These are phyloP conservation scores for Phenganax stokvisi DNA, from an alignment of 92 coral and sea anemone species.

Conservation along the genomic window DNA sequence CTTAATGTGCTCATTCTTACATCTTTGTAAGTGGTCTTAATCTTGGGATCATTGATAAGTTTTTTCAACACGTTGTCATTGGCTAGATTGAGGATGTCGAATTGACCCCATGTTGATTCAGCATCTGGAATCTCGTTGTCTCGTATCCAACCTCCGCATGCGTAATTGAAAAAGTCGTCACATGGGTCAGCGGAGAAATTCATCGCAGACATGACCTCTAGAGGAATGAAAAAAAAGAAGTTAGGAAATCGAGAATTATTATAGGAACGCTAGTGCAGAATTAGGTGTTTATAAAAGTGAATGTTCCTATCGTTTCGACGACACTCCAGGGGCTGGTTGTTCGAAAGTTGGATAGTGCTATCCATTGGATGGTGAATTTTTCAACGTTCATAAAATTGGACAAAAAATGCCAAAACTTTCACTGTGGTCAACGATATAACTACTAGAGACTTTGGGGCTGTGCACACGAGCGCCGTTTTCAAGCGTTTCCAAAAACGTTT, in stretches of 20 bases:
- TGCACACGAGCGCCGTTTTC: too few species aligned
- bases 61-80: constrained; percentile 65
- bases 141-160: constrained; percentile 85
- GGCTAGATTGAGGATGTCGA: constrained; percentile 57
- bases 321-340: too few species aligned
- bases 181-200: constrained; percentile 75
- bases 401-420: too few species aligned
- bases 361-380: too few species aligned
- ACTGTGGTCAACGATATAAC: too few species aligned
- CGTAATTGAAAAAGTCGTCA: constrained; percentile 78
- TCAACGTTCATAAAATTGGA: too few species aligned
- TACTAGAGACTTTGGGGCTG: too few species aligned
- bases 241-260: neutral
- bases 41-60: constrained; percentile 51
- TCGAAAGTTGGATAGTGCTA: too few species aligned
- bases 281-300: neutral
- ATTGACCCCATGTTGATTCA: constrained; percentile 82
- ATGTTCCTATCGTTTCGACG: too few species aligned
- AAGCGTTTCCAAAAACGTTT: too few species aligned
- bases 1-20: constrained; percentile 40
- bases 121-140: constrained; percentile 75
- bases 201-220: constrained; percentile 53
- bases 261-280: neutral
- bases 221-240: neutral
- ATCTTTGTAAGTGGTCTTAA: constrained; percentile 51